Conservation (phyloP, 2,797 vertebrate species). For the Loriculus beryllinus region DNA sequence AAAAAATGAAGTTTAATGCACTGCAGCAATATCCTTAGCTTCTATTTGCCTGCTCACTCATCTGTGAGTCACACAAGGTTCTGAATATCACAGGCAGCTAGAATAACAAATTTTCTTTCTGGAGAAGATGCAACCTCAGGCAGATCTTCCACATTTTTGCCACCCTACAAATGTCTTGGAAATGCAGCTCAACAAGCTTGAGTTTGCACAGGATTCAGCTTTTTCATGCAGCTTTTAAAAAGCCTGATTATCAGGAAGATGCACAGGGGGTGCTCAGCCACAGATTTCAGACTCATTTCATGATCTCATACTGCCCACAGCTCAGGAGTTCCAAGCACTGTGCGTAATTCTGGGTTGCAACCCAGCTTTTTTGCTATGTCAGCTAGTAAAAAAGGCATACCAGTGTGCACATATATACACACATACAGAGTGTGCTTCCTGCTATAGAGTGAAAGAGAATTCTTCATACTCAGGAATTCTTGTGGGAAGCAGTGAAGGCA, state of each 20-base stretch:
- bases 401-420: fast-evolving
- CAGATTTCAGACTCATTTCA: not conserved
- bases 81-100: not conserved
- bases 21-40: not conserved
- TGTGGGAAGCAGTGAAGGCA: not conserved
- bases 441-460: not conserved
- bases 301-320: not conserved
- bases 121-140: not conserved
- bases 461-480: not conserved
- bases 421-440: not conserved
- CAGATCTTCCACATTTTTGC: not conserved
- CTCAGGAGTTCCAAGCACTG: not conserved
- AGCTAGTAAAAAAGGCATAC: not conserved
- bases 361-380: not conserved
- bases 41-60: not conserved
- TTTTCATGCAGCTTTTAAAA: not conserved
- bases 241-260: not conserved
- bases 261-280: not conserved
- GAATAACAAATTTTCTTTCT: not conserved
- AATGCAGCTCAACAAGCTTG: not conserved
- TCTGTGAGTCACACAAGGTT: not conserved
- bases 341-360: not conserved
- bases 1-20: not conserved
- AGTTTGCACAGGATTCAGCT: not conserved
- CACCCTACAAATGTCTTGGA: not conserved